Conservation (phyloP, 2,113 vertebrate genomes). For the Cnemophilus loriae region DNA sequence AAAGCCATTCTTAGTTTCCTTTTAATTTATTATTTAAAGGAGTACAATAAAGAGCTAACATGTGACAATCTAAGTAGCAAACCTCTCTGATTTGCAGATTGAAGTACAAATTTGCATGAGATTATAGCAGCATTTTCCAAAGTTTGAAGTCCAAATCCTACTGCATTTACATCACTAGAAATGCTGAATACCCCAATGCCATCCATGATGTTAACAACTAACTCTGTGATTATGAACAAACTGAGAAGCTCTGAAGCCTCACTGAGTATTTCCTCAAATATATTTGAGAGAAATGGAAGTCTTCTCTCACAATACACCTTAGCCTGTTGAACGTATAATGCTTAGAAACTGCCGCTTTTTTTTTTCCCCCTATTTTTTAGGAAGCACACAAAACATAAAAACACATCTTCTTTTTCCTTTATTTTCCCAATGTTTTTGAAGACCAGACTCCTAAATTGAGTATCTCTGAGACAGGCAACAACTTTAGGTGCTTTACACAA, state of each 20-base stretch:
- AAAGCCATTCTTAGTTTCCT: constrained; percentile 33
- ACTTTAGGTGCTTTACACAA: neutral
- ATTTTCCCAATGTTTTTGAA: neutral
- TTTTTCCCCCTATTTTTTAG: too few relatives aligned
- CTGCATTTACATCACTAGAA: neutral
- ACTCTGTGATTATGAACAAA: neutral
- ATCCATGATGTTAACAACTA: neutral
- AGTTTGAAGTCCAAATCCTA: neutral
- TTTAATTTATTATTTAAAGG: constrained; percentile 23
- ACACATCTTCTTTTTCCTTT: accelerated
- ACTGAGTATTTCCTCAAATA: neutral
- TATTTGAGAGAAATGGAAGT: neutral
- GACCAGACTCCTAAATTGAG: neutral
- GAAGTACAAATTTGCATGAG: neutral
- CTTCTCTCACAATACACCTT: neutral
- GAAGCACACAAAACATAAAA: neutral
- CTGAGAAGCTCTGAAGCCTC: neutral
- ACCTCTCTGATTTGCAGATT: neutral
- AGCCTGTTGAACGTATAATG: neutral
- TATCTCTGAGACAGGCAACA: neutral
- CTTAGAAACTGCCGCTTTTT: neutral
- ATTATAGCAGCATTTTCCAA: neutral
- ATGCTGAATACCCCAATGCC: neutral
- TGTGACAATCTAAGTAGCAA: constrained; percentile 33
- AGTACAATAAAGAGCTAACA: neutral